Conservation (phyloP, 1,140 invertebrate species). For the Brachionus rubens region DNA sequence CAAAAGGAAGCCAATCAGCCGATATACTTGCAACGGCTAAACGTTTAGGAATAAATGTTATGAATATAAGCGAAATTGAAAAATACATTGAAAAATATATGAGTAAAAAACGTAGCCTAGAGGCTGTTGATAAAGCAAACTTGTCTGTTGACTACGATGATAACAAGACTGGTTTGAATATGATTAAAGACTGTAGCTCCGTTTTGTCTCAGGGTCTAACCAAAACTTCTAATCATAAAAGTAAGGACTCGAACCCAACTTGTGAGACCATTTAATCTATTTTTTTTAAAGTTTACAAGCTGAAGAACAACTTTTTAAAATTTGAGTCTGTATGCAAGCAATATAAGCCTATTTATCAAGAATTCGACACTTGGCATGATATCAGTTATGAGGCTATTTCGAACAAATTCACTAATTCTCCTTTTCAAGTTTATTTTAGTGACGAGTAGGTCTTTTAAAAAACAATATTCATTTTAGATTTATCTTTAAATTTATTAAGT, state of each 20-base stretch:
- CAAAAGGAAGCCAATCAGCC: background rate
- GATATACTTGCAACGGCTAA: conserved; percentile 11
- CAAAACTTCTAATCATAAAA: conserved; percentile 10
- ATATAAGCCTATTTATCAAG: conserved; percentile 42
- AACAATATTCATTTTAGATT: background rate
- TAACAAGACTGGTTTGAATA: background rate
- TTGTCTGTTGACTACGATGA: background rate
- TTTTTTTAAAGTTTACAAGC: conserved; percentile 30
- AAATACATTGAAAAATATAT: conserved; percentile 21
- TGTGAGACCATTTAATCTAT: background rate
- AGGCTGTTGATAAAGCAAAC: background rate
- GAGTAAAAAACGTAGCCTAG: conserved; percentile 24
- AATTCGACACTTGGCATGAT: conserved; percentile 31
- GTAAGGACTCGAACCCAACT: background rate
- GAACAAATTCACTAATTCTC: conserved; percentile 1
- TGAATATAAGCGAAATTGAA: conserved; percentile 27
- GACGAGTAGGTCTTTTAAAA: conserved; percentile 27
- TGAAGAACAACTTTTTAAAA: conserved; percentile 32
- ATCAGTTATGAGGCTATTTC: background rate
- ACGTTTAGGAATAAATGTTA: conserved; percentile 23
- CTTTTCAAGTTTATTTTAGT: conserved; percentile 36
- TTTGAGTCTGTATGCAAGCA: conserved; percentile 42
- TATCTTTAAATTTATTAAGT: background rate
- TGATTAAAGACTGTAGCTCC: background rate
- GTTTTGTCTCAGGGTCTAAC: conserved; percentile 14